Evolutionary conservation across 2,888 invertebrate species (phyloP), one percentile per base, ranked within the genome.

Genomic region (Andrena minutula): DNA sequence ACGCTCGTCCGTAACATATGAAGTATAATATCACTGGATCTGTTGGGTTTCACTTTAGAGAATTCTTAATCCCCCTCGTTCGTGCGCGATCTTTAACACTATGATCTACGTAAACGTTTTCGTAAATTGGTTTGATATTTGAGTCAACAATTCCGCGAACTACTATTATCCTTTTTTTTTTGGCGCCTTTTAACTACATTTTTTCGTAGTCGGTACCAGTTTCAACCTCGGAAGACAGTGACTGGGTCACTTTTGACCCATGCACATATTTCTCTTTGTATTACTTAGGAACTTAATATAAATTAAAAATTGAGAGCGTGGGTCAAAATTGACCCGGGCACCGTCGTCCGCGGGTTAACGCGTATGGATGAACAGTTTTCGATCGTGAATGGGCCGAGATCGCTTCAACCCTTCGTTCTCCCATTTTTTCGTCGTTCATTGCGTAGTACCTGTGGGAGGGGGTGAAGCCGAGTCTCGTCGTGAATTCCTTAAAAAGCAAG

Each of bases 11-110:
- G 49, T 72, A 83, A 77, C 74, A 69, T 77, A 75, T 78, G 68
- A 74, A 82, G 60, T 82, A 82, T 77, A 83, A 82, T 77, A 78
- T 83, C 83, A 83, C 83, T 77, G 83, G 65, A 81, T 74, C 47
- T 51, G 26, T 82, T 65, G 51, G 68, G 61, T 10, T 53, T 80
- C 60, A 71, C 20, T 53, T 73, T 23, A 53, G 68, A 82, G 82
- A 80, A 56, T 64, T 65, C 35, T 72, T 66, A 41, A 73, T 83
- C 16, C 51, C 41, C 51, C 60, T 58, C 41, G 32, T 74, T 68
- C 35, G 30, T 75, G 63, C 77, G 63, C 71, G 63, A 83, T 73
- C 41, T 49, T 66, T 66, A 53, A 35, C 26, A 41, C 72, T 79
- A 70, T 53, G 30, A 28, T 63, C 82, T 80, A 83, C 65, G 68